Percentiles rank a stretch among this genome's conserved stretches.
Conservation (phyloP, 92 coral and sea anemone species). For the Zoanthus solanderi region DNA sequence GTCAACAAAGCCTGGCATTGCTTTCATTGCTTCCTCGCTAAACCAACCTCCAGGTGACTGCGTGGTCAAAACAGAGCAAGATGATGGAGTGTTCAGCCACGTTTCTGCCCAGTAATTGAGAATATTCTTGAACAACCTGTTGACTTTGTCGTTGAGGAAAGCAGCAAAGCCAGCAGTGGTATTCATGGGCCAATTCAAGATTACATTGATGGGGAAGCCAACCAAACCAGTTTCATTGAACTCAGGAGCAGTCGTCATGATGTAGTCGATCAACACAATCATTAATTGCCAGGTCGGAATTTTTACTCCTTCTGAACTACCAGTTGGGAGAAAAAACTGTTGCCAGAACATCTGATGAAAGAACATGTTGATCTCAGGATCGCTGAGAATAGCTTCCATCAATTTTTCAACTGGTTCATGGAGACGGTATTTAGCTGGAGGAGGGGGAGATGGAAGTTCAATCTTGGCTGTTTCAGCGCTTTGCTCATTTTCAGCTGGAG, state of each 20-base stretch:
- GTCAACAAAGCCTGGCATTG: slow-evolving; percentile 69
- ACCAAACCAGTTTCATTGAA: slow-evolving; percentile 51
- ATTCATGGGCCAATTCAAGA: slow-evolving; percentile 76
- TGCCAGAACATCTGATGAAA: slow-evolving; percentile 83
- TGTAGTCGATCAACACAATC: slow-evolving; percentile 60
- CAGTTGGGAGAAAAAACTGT: slow-evolving; percentile 44
- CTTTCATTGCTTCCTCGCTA: slow-evolving; percentile 66
- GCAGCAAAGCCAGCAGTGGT: slow-evolving; percentile 81
- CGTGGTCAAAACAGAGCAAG: slow-evolving; percentile 54
- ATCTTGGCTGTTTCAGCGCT: slow-evolving; percentile 41
- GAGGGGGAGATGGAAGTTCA: slow-evolving; percentile 14
- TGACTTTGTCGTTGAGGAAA: slow-evolving; percentile 72
- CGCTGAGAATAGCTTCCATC: slow-evolving; percentile 53
- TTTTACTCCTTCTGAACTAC: slow-evolving; percentile 41
- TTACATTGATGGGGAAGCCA: slow-evolving; percentile 62
- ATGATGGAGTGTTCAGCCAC: slow-evolving; percentile 44
- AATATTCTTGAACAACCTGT: slow-evolving; percentile 62
- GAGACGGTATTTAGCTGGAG: slow-evolving; percentile 38
- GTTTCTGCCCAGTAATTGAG: slow-evolving; percentile 67
- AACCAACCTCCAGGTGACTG: slow-evolving; percentile 68
- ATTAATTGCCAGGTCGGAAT: slow-evolving; percentile 67
- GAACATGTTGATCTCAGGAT: slow-evolving; percentile 79
- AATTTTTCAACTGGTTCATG: slow-evolving; percentile 62
- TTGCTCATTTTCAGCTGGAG: slow-evolving; percentile 55
- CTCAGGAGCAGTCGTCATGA: slow-evolving; percentile 60